phyloP scores from a whole-genome alignment of 2,113 vertebrate genomes.

The Nibea albiflora region DNA sequence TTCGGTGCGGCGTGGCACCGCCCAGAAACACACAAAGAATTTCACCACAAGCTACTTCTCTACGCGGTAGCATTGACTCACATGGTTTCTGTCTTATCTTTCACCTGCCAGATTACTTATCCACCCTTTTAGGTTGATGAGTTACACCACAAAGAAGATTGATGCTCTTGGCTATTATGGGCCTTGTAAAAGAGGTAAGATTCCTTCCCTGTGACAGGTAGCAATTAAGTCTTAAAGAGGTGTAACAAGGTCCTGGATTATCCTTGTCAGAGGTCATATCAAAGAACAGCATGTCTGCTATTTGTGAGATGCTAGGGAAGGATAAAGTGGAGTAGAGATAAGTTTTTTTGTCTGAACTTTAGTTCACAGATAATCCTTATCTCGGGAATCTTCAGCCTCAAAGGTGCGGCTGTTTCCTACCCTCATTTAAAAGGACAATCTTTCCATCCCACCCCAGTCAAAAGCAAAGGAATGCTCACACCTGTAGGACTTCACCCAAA shows the following conservation, averaged over 20 bases:
- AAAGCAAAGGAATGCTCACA: constrained; percentile 71
- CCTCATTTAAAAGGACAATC: constrained; percentile 52
- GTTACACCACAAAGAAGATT: constrained; percentile 72
- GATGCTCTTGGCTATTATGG: constrained; percentile 67
- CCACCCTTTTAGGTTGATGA: constrained; percentile 67
- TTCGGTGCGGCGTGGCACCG: background rate
- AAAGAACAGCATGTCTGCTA: constrained; percentile 39
- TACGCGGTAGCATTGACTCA: constrained; percentile 35
- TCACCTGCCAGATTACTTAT: constrained; percentile 74
- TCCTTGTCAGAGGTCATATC: constrained; percentile 63
- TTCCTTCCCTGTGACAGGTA: constrained; percentile 77
- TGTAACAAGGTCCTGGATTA: constrained; percentile 74
- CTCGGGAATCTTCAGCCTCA: constrained; percentile 55
- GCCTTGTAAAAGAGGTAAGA: constrained; percentile 66
- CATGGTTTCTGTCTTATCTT: constrained; percentile 55
- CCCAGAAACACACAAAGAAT: constrained; percentile 52
- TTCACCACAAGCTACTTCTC: constrained; percentile 38
- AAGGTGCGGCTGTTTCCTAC: constrained; percentile 58
- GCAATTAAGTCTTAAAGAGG: constrained; percentile 78
- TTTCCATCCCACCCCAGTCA: constrained; percentile 58
- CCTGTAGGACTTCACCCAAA: constrained; percentile 66
- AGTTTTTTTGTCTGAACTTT: constrained; percentile 56
- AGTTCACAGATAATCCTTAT: constrained; percentile 64
- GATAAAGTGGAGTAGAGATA: constrained; percentile 44
- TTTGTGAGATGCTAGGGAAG: constrained; percentile 35